Evolutionary conservation across 2,888 invertebrate species (phyloP).

Genomic region (Thysanoteuthis rhombus): DNA sequence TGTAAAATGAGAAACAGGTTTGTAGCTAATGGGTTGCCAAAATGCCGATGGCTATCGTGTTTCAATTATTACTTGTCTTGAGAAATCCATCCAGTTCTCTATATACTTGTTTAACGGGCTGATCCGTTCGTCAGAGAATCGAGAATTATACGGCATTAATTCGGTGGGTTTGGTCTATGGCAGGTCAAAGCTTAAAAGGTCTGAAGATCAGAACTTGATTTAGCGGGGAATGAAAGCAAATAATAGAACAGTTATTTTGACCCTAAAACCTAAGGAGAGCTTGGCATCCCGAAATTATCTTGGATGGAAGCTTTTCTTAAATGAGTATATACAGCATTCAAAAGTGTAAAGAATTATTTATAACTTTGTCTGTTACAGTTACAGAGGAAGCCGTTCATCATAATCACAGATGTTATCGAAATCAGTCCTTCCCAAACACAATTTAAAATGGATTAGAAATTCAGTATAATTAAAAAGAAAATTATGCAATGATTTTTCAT

Average conservation of each 20-base stretch:
- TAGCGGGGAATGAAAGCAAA: background rate
- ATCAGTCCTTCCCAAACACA: no score
- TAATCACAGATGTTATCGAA: no score
- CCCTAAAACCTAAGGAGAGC: background rate
- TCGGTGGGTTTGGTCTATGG: background rate
- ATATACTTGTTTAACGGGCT: background rate
- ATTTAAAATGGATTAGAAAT: no score
- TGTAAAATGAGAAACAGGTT: background rate
- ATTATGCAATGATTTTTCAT: no score
- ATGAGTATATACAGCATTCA: no score
- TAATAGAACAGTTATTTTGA: background rate
- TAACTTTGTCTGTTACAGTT: no score
- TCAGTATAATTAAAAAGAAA: no score
- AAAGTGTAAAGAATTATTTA: no score
- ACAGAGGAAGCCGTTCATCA: no score
- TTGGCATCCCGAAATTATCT: no score
- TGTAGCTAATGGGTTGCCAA: background rate
- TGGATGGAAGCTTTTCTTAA: no score
- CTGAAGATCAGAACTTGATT: background rate
- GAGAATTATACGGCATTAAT: background rate
- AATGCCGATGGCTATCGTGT: background rate
- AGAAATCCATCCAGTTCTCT: background rate
- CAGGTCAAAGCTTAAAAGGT: background rate
- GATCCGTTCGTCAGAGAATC: background rate
- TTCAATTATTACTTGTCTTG: background rate